Evolutionary conservation across 2,797 vertebrate species (phyloP).

Genomic region (Protonibea diacanthus): DNA sequence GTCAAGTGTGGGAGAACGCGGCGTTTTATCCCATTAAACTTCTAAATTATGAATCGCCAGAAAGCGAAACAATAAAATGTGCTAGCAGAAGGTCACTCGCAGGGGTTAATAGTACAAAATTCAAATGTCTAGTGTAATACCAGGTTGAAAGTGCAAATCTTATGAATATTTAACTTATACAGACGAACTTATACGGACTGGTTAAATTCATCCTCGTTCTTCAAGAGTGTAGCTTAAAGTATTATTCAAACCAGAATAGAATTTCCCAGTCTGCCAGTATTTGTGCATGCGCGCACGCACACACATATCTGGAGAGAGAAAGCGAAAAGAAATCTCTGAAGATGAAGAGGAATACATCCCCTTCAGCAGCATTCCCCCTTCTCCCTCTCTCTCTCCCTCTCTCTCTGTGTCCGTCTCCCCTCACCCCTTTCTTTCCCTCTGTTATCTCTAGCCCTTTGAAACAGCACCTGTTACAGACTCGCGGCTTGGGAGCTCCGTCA

Average conservation of each 20-base stretch:
- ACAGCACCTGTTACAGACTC: conserved; percentile 82
- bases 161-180: conserved; percentile 44
- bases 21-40: background rate
- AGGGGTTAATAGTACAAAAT: conserved; percentile 21
- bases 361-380: conserved; percentile 48
- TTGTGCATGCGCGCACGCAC: background rate
- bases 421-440: conserved; percentile 60
- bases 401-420: conserved; percentile 52
- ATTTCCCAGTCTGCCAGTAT: conserved; percentile 33
- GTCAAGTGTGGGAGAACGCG: background rate
- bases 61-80: conserved; percentile 5
- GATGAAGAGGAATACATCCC: conserved; percentile 73
- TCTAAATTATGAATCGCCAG: conserved; percentile 31
- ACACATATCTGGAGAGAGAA: conserved; percentile 19
- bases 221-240: conserved; percentile 47
- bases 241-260: conserved; percentile 49
- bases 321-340: conserved; percentile 59
- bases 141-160: conserved; percentile 32
- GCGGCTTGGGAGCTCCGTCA: conserved; percentile 64
- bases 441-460: conserved; percentile 84
- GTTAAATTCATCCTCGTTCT: conserved; percentile 36
- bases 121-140: conserved; percentile 11
- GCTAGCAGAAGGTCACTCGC: background rate
- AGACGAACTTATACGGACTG: conserved; percentile 14
- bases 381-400: background rate